Percentiles rank a stretch among this genome's conserved stretches.
Evolutionary conservation across 2,888 invertebrate genomes (phyloP).

Genomic region (Listrodromus nycthemerus): DNA sequence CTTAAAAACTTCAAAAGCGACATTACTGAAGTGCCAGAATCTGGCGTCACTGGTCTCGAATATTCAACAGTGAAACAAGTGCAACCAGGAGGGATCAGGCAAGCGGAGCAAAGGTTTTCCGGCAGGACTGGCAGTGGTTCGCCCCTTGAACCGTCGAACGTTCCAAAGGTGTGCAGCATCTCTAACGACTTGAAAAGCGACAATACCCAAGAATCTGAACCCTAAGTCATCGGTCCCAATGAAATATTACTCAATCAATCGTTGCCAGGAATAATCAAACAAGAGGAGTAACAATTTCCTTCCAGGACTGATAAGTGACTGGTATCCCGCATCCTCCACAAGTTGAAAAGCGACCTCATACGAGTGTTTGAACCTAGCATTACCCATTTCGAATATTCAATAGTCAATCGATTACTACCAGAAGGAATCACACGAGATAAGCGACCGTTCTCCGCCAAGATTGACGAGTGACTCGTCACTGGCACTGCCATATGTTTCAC

Average conservation of each 20-base stretch:
- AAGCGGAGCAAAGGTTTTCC: conserved; percentile 14
- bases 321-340: not conserved
- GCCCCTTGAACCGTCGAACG: not conserved
- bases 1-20: conserved; percentile 4
- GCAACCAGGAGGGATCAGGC: not conserved
- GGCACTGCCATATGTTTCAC: too few relatives aligned
- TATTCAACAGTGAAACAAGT: conserved; percentile 4
- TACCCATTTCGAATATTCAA: not conserved
- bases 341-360: not conserved
- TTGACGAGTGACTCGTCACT: not conserved
- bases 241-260: not conserved
- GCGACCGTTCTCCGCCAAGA: not conserved
- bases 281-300: conserved; percentile 7
- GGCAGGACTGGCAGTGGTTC: conserved; percentile 12
- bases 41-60: not conserved
- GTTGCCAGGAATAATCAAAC: not conserved
- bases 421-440: not conserved
- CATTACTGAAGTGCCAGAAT: not conserved
- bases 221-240: not conserved
- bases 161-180: not conserved
- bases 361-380: not conserved
- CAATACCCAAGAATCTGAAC: not conserved
- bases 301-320: not conserved
- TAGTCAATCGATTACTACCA: not conserved
- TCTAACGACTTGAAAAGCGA: not conserved